Percentiles rank a stretch among this genome's conserved stretches.
Conservation (phyloP, 2,888 invertebrate genomes). For the Fissipunctia ypsillon region DNA sequence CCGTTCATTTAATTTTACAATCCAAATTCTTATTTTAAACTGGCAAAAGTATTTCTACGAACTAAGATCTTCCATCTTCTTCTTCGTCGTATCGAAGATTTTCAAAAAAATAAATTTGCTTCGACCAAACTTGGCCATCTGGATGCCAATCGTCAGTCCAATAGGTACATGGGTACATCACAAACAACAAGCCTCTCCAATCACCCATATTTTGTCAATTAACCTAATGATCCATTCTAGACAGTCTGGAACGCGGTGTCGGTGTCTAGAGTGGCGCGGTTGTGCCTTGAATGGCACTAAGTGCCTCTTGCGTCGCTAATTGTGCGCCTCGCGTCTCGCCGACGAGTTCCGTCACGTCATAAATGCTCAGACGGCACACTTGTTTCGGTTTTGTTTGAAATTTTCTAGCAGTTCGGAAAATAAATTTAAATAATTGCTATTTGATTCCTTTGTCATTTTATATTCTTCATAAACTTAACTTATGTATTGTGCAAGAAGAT, state of each 20-base stretch:
- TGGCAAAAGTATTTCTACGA: not conserved
- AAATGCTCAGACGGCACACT: conserved; percentile 46
- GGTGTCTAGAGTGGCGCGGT: conserved; percentile 66
- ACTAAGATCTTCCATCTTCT: not conserved
- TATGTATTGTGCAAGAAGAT: not conserved
- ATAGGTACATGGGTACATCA: too few species aligned
- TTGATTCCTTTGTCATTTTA: not conserved
- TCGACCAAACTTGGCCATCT: not conserved
- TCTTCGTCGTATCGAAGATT: not conserved
- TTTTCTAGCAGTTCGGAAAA: not conserved
- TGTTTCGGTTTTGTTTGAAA: conserved; percentile 15
- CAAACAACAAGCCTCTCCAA: not conserved
- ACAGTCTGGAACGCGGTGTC: conserved; percentile 50
- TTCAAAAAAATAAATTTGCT: not conserved
- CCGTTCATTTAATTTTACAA: not conserved
- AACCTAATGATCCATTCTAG: conserved; percentile 56
- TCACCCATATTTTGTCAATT: conserved; percentile 38
- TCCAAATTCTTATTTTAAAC: not conserved
- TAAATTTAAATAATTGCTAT: conserved; percentile 3
- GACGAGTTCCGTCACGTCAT: conserved; percentile 54
- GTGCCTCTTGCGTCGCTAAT: conserved; percentile 82
- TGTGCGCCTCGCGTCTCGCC: conserved; percentile 68
- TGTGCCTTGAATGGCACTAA: conserved; percentile 75
- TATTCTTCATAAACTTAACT: not conserved
- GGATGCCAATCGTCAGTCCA: not conserved